phyloP scores from a whole-genome alignment of 2,888 invertebrate species.

The Eumacrocentrus americanus region DNA sequence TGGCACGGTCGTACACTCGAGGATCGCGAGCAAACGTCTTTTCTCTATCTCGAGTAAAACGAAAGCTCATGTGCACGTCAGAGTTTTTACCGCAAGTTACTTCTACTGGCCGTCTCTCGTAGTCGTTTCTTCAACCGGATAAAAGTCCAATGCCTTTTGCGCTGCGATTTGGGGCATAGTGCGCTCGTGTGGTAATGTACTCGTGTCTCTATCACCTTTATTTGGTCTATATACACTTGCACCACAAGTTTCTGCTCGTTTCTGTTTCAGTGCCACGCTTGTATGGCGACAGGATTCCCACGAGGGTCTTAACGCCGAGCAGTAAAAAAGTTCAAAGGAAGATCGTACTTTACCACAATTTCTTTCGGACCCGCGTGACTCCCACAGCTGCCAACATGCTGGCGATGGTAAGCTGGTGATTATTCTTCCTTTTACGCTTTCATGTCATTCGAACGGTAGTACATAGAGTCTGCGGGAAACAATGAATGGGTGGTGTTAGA shows the following conservation, averaged over 20 bases:
- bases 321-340: slow-evolving; percentile 71
- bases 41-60: not conserved
- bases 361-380: slow-evolving; percentile 75
- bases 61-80: not conserved
- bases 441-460: not conserved
- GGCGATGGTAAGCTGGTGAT: slow-evolving; percentile 70
- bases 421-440: not conserved
- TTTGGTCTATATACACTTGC: no score
- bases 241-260: no score
- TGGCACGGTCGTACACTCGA: not conserved
- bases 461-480: not conserved
- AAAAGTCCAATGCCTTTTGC: not conserved
- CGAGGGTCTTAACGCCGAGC: slow-evolving; percentile 65
- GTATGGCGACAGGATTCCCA: slow-evolving; percentile 66
- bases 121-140: not conserved
- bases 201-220: not conserved
- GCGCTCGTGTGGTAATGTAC: no score
- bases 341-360: slow-evolving; percentile 78
- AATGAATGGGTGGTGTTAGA: not conserved
- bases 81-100: not conserved
- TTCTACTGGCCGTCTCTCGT: not conserved
- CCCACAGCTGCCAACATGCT: slow-evolving; percentile 83
- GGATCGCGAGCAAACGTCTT: not conserved
- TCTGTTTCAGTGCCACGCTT: slow-evolving; percentile 64
- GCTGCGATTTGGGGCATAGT: not conserved